These are phyloP conservation scores for Orius insidiosus DNA, from an alignment of 1,140 invertebrate genomes.

Conservation along the genomic window DNA sequence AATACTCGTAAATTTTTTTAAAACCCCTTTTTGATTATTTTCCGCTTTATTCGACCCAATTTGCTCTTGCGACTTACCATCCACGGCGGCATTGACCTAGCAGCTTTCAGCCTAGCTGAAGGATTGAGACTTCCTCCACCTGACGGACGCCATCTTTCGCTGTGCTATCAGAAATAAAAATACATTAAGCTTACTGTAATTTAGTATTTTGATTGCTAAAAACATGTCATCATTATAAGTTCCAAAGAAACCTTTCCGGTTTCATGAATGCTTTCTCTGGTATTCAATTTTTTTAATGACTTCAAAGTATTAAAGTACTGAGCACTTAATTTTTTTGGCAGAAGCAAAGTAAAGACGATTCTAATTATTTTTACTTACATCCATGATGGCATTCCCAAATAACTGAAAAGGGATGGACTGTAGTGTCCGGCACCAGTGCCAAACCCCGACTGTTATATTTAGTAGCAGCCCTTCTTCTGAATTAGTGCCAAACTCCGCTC, in stretches of 20 bases:
- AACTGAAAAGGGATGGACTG: background rate
- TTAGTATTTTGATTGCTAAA: background rate
- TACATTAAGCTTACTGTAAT: no score
- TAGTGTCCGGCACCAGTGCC: conserved; percentile 1
- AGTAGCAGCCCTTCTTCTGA: conserved; percentile 2
- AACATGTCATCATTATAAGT: no score
- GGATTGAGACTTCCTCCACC: conserved; percentile 26
- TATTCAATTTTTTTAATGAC: no score
- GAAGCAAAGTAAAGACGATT: no score
- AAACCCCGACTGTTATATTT: conserved; percentile 6
- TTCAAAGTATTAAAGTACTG: no score
- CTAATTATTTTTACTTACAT: conserved; percentile 6
- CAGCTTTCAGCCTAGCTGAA: conserved; percentile 35
- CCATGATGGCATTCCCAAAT: conserved; percentile 9
- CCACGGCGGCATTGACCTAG: conserved; percentile 49
- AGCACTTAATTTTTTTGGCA: no score
- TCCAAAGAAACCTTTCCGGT: no score
- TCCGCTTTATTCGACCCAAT: no score
- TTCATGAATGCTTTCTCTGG: no score
- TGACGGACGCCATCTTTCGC: conserved; percentile 8
- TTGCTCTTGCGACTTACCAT: conserved; percentile 31
- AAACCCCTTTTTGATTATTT: conserved; percentile 20
- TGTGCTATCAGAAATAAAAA: conserved; percentile 8
- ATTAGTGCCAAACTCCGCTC: conserved; percentile 2
- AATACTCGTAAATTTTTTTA: conserved; percentile 23